phyloP scores from a whole-genome alignment of 2,888 invertebrate genomes.

The Amphimallon solstitiale region DNA sequence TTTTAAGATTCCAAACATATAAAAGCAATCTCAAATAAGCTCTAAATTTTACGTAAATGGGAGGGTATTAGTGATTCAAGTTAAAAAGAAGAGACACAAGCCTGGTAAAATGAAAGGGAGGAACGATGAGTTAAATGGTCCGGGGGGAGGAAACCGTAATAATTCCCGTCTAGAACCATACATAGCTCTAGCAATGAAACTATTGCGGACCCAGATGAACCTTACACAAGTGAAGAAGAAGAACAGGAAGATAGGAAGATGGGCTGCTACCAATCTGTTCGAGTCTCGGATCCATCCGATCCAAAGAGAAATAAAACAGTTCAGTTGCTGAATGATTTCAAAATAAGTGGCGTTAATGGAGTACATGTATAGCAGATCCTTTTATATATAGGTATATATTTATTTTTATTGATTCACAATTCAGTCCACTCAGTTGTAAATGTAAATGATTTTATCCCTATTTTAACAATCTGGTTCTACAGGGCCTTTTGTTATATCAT shows the following conservation, averaged over 20 bases:
- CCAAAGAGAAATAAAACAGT: slow-evolving; percentile 96
- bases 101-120: slow-evolving; percentile 86
- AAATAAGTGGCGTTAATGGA: slow-evolving; percentile 97
- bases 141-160: slow-evolving; percentile 66
- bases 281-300: slow-evolving; percentile 92
- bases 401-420: slow-evolving; percentile 32
- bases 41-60: slow-evolving; percentile 92
- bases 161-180: slow-evolving; percentile 72
- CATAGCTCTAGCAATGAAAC: slow-evolving; percentile 87
- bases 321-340: slow-evolving; percentile 97
- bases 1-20: slow-evolving; percentile 54
- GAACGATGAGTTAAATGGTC: slow-evolving; percentile 66
- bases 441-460: slow-evolving; percentile 45
- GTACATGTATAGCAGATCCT: slow-evolving; percentile 97
- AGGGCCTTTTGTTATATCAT: slow-evolving; percentile 56
- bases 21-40: slow-evolving; percentile 70
- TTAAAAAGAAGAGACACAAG: slow-evolving; percentile 92
- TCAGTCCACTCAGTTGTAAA: slow-evolving; percentile 40
- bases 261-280: slow-evolving; percentile 97
- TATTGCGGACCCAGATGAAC: slow-evolving; percentile 77
- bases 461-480: slow-evolving; percentile 55
- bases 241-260: slow-evolving; percentile 98
- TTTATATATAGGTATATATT: too few species aligned
- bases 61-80: slow-evolving; percentile 90
- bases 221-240: slow-evolving; percentile 89